These are phyloP conservation scores for Lepus europaeus DNA, from an alignment of 2,113 vertebrate genomes.

Conservation along the genomic window DNA sequence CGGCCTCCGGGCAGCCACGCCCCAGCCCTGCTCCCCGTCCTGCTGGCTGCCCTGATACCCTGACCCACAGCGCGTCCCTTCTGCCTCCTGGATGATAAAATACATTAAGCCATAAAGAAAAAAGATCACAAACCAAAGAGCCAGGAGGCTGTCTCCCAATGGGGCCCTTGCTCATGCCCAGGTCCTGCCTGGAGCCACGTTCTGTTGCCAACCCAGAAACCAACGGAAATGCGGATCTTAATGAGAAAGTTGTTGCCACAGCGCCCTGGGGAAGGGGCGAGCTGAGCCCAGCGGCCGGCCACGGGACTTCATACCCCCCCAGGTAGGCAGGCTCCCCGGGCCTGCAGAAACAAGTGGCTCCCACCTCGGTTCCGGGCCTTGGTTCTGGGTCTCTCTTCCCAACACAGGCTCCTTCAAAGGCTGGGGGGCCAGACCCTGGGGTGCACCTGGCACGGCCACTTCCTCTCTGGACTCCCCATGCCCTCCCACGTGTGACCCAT, in stretches of 20 bases:
- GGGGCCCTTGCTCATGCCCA: neutral
- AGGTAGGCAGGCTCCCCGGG: too few relatives aligned
- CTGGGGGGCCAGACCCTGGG: neutral
- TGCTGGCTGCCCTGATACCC: too few relatives aligned
- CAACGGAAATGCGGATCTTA: slow-evolving; percentile 47
- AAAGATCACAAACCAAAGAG: slow-evolving; percentile 17
- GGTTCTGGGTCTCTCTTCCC: too few relatives aligned
- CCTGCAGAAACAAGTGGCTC: too few relatives aligned
- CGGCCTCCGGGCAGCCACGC: too few relatives aligned
- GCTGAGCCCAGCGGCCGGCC: neutral
- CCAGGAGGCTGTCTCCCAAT: neutral
- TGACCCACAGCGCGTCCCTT: neutral
- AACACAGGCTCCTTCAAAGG: too few relatives aligned
- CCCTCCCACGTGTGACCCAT: neutral
- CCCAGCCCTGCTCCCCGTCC: neutral
- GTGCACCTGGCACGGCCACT: too few relatives aligned
- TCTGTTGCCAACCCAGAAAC: slow-evolving; percentile 64
- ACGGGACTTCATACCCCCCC: too few relatives aligned
- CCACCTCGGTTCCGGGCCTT: too few relatives aligned
- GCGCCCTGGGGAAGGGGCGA: slow-evolving; percentile 26
- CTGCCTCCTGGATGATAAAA: neutral
- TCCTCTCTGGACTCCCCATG: neutral
- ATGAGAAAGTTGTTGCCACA: slow-evolving; percentile 49
- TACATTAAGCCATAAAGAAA: slow-evolving; percentile 5
- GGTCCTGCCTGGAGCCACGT: neutral